Base-by-base conservation (phyloP, 2,797 vertebrate species). In the Lemur catta region DNA sequence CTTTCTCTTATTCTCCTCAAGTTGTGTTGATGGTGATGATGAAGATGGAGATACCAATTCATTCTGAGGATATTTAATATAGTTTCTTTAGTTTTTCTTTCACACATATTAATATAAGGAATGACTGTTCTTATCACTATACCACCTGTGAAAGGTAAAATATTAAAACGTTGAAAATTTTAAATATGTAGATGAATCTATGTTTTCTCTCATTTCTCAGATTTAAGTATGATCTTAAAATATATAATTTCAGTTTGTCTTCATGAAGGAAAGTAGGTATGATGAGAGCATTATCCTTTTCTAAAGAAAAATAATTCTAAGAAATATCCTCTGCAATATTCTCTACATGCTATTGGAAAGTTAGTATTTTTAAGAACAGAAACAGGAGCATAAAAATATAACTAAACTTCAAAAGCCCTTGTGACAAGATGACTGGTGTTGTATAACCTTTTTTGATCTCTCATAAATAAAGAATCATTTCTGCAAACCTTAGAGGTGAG, bases 351-450 rank as follows among this genome's bases (percentile, higher is more conserved):
- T 82, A 12, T 35, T 93, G 41, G 69, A 76, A 95, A 93, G 82
- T 91, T 69, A 18, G 52, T 30, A 74, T 65, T 75, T 55, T 65
- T 85, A 93, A 89, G 24, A 76, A 69, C 28, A 92, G 95, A 97
- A 96, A 84, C 0, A 43, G n/a, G 81, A 86, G 28, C 41, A 86
- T 93, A 95, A 86, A 93, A 96, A 95, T 75, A 92, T 1, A 91
- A 28, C 52, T 61, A 80, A 76, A 65, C 81, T 63, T 82, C 69
- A 92, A 97, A 98, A 96, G 30, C 28, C 43, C 55, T 48, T 71
- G 26, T 74, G 48, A 96, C 57, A 92, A 50, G 38, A 69, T 84
- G 75, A 55, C 55, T 85, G 38, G 79, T 93, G 13, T 90, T 96
- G 50, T 84, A 84, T 71, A 2, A 0, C 52, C 1, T 82, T 65